Conservation (phyloP, 1,140 invertebrate genomes). For the Drosophila mojavensis region DNA sequence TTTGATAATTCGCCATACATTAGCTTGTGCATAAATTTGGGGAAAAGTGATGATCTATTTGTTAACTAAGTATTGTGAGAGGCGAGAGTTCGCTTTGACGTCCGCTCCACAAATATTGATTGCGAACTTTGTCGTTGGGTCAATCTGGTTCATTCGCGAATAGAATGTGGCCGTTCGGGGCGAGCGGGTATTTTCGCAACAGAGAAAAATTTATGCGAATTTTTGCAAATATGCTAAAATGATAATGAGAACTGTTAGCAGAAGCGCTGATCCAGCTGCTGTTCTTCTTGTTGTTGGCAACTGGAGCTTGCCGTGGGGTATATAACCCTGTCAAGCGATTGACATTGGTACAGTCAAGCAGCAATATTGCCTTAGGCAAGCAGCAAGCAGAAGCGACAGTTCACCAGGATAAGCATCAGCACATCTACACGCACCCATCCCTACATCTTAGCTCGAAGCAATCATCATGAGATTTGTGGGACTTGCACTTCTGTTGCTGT, state of each 20-base stretch:
- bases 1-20: too few species aligned
- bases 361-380: constrained; percentile 61
- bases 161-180: background rate
- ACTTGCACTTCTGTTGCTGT: constrained; percentile 48
- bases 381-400: constrained; percentile 19
- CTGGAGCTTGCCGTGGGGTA: constrained; percentile 56
- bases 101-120: background rate
- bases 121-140: constrained; percentile 47
- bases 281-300: constrained; percentile 46
- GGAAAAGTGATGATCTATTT: too few species aligned
- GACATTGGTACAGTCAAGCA: constrained; percentile 66
- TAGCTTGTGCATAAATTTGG: too few species aligned
- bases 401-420: constrained; percentile 4
- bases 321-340: constrained; percentile 55
- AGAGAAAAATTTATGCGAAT: constrained; percentile 65
- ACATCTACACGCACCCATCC: background rate
- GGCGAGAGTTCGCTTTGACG: too few species aligned
- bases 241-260: constrained; percentile 65
- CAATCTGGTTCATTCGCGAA: constrained; percentile 42
- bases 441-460: background rate
- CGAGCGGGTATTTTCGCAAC: constrained; percentile 30
- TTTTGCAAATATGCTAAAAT: constrained; percentile 72
- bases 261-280: constrained; percentile 8
- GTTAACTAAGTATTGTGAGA: too few species aligned
- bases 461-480: constrained; percentile 56